Base-by-base conservation (phyloP, 2,888 invertebrate genomes). In the Leptopilina syphax region DNA sequence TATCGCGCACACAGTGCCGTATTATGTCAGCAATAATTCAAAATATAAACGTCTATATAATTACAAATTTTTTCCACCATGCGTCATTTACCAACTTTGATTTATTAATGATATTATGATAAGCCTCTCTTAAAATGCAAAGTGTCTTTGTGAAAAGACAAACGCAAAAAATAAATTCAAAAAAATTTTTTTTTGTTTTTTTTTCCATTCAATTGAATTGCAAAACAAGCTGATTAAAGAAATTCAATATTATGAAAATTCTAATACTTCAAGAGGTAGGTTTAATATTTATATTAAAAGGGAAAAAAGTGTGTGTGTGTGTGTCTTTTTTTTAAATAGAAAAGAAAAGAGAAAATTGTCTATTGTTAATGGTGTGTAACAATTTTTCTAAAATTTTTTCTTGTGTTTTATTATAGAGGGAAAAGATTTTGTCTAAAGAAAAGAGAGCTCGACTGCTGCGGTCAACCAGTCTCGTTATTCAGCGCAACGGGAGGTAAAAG, bases 391-490 rank as follows among this genome's bases (percentile, higher is more conserved):
- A 9, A n/a, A 54, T 70, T 54, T 73, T 57, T n/a, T 8, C 80
- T 79, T 81, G 79, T 79, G 80, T 83, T 84, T 73, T 66, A 79
- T 78, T 79, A 44, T 8, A 78, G 78, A 80, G 76, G 76, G 2
- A 3, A 50, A 3, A 50, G 9, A 50, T 34, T 34, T 34, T 34
- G 34, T 34, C 34, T 8, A 50, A 3, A 78, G 79, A 54, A 80
- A 79, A 77, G 44, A 79, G 80, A 80, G 79, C 78, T 78, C 82
- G 60, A 44, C 54, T 84, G 84, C 54, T 84, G 84, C 82, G 84
- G 86, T 84, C 83, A 81, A 84, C 84, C 86, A 87, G 87, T 86
- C 86, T 88, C 86, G 86, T 89, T 88, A 88, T 87, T 86, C 83
- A 78, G 85, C 88, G 79, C 89, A 83, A 85, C 87, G 88, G 88